A percentile compares a stretch with the other conserved stretches of the same genome.
These are phyloP conservation scores for Diceros bicornis DNA, from an alignment of 2,797 vertebrate genomes.

Conservation along the genomic window DNA sequence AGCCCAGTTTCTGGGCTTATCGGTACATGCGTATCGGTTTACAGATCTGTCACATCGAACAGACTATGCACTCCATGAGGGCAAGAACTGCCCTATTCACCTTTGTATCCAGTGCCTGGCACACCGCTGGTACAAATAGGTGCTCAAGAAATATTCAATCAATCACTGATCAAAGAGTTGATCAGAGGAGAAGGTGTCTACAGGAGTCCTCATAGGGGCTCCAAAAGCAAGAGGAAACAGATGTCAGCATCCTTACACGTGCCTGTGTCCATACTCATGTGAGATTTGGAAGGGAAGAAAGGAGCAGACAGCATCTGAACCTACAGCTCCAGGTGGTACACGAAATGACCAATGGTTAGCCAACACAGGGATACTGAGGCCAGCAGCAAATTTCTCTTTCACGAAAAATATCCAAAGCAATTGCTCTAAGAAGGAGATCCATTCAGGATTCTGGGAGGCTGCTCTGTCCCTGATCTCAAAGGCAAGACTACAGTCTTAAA, in stretches of 20 bases:
- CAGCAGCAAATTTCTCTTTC: neutral
- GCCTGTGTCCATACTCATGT: neutral
- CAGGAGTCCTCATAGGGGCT: neutral
- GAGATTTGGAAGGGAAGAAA: neutral
- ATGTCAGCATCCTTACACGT: neutral
- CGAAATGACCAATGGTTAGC: neutral
- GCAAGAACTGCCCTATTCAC: neutral
- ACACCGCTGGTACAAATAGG: neutral
- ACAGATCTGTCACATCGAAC: neutral
- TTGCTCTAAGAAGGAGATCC: neutral
- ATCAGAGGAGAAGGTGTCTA: neutral
- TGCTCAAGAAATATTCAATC: slow-evolving; percentile 40
- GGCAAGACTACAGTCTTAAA: neutral
- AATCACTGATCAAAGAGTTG: slow-evolving; percentile 21
- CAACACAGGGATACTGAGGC: neutral
- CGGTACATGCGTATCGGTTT: too few relatives aligned
- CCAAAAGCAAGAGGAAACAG: neutral
- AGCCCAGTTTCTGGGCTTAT: slow-evolving; percentile 9
- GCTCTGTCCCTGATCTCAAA: neutral
- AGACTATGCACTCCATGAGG: neutral
- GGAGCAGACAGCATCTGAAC: neutral
- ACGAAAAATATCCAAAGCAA: neutral
- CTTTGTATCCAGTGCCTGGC: neutral
- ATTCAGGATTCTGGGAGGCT: neutral
- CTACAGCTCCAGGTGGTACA: neutral